Conservation (phyloP, 2,113 vertebrate genomes). For the Ceyx cyanopectus region DNA sequence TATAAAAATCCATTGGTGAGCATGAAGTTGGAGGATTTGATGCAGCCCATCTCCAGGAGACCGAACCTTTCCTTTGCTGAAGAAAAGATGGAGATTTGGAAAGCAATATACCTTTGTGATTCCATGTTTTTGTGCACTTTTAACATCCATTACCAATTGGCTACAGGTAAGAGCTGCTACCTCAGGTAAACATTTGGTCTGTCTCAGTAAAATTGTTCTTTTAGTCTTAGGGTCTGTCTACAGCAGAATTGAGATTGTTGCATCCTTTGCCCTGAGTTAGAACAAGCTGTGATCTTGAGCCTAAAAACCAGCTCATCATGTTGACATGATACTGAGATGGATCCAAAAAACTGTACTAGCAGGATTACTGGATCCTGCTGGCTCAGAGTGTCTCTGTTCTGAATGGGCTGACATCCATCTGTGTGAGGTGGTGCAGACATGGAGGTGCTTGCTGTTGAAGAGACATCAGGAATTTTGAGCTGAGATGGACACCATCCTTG, state of each 20-base stretch:
- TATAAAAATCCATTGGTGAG: not conserved
- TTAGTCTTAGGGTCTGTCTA: not conserved
- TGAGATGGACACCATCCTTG: not conserved
- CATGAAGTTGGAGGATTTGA: not conserved
- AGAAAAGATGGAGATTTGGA: not conserved
- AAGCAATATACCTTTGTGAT: not conserved
- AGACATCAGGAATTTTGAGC: not conserved
- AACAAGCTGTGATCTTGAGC: not conserved
- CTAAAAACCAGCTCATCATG: not conserved
- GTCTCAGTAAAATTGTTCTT: not conserved
- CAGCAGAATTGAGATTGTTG: not conserved
- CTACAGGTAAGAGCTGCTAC: not conserved
- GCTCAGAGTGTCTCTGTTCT: not conserved
- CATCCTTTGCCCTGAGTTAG: not conserved
- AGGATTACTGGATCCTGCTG: not conserved
- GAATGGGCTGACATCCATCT: not conserved
- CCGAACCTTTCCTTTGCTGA: not conserved
- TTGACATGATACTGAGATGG: not conserved
- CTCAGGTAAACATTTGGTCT: not conserved
- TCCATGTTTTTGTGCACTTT: not conserved
- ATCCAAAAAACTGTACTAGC: not conserved
- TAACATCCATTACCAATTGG: not conserved
- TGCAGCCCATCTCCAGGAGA: not conserved
- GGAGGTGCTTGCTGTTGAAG: not conserved
- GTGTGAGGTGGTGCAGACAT: fast-evolving